A percentile compares a stretch with the other conserved stretches of the same genome.
Evolutionary conservation across 2,797 vertebrate species (phyloP).

Genomic region (Notolepis coatsorum): DNA sequence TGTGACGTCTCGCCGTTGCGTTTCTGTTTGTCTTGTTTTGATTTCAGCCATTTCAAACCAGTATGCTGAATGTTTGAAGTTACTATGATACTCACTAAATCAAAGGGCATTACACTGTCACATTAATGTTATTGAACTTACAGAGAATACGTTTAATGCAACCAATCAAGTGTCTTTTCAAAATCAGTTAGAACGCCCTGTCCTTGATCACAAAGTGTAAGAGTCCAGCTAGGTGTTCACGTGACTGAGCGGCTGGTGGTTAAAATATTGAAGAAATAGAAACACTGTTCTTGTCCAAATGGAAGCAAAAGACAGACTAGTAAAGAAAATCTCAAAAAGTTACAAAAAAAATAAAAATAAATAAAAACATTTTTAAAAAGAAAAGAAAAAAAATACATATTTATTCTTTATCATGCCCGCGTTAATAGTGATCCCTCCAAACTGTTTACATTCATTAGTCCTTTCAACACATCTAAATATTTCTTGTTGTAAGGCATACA

Average conservation of each 20-base stretch:
- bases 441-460: neutral
- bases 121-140: conserved; percentile 39
- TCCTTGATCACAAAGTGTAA: conserved; percentile 18
- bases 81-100: conserved; percentile 55
- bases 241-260: conserved; percentile 21
- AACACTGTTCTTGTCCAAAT: conserved; percentile 11
- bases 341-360: neutral
- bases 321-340: no score
- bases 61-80: conserved; percentile 65
- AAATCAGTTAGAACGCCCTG: neutral
- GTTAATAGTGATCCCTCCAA: neutral
- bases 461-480: conserved; percentile 21
- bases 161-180: conserved; percentile 28
- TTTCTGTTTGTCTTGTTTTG: conserved; percentile 61
- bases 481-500: neutral
- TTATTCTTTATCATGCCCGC: conserved; percentile 41
- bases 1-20: conserved; percentile 60
- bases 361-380: conserved; percentile 25
- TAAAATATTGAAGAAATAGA: conserved; percentile 1
- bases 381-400: conserved; percentile 29
- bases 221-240: conserved; percentile 24
- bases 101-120: conserved; percentile 66
- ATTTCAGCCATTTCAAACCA: conserved; percentile 66
- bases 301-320: conserved; percentile 25
- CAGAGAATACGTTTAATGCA: conserved; percentile 26